Base-by-base conservation (phyloP, 2,113 vertebrate species). In the Rhinogobius similis region DNA sequence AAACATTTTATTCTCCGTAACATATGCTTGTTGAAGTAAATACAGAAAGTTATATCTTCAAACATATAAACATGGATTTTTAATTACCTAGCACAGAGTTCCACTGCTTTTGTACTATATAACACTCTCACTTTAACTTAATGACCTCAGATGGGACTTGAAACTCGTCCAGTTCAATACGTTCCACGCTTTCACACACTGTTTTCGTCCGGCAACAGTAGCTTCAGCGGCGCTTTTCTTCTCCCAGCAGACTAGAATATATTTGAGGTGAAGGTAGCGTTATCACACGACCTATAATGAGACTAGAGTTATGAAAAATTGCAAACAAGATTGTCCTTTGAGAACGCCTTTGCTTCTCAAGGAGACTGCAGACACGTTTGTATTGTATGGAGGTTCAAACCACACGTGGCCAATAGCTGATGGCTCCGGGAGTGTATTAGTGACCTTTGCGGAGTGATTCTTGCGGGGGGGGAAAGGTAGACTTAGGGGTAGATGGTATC, bases 401-500 rank as follows among this genome's bases (percentile, higher is more conserved):
- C 29, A 23, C 16, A 36, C 32, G 32, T 8, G 3, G 32, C 32
- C 32, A 5, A 23, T 41, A 14, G 58, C 56, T 52, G 63, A 50
- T 67, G 74, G 58, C 58, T 61, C 63, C 38, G 44, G 26, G 64
- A 68, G 72, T 65, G 63, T 64, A 63, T 70, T 50, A 20, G 10
- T 78, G 63, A 81, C 72, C 78, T 81, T 78, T 72, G 23, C 59
- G 46, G 32, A 75, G 73, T 5, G 16, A 62, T 70, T 59, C 38
- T 56, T 70, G 56, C 23, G 23, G 24, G 29, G 62, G 59, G 29
- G 41, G 24, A 56, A 61, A 76, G 44, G 77, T 50, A 77, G 70
- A 70, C 73, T 72, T 70, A 65, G 59, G 69, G 21, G 24, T 48
- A 70, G 65, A 74, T 79, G 27, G n/a, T 78, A 82, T 77, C 66